Evolutionary conservation across 37 sponge, comb jelly and placozoan species (phyloP), one percentile per base, ranked within the genome.

Genomic region (Chondrilla cf. caribensis): DNA sequence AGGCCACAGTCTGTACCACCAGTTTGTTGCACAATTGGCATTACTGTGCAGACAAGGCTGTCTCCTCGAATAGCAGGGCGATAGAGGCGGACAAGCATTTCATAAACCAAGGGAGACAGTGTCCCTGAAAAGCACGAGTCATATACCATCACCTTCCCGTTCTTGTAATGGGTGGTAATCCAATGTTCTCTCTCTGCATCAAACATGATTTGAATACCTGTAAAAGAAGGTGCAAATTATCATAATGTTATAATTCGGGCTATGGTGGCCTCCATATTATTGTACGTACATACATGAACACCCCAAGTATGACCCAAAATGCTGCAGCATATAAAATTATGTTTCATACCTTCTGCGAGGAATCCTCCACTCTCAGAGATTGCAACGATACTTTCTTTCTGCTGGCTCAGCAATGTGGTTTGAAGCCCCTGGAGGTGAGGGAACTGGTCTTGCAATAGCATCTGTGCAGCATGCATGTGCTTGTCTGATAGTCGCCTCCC

Each of bases 391-490:
- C 21, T 25, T 42, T 38, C 72, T 29, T 19, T 75, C 76, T n/a
- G n/a, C n/a, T 75, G 76, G 41, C 38, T 38, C 26, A 75, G 76
- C 18, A 75, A 43, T 40, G 76, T 75, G 25, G 22, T 38, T 75
- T 75, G 76, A 14, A 75, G 37, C 25, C 76, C 76, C 26, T 75
- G 42, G 41, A 75, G 39, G 40, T 35, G 39, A 17, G 76, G 76
- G 40, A 75, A 75, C n/a, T 75, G 76, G 14, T 60, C 28, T 60
- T 40, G 24, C 40, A 75, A 39, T 25, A 75, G 38, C 76, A 42
- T 75, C 22, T 38, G 14, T 40, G 76, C 76, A 42, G 76, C 76
- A 75, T 75, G 17, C 76, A 75, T 75, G 4, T 75, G 76, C 42
- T 37, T 75, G 41, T 75, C 76, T 42, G 42, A 75, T 17, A 75